phyloP scores from a whole-genome alignment of 2,113 vertebrate species.

The Herpetotheres cachinnans region DNA sequence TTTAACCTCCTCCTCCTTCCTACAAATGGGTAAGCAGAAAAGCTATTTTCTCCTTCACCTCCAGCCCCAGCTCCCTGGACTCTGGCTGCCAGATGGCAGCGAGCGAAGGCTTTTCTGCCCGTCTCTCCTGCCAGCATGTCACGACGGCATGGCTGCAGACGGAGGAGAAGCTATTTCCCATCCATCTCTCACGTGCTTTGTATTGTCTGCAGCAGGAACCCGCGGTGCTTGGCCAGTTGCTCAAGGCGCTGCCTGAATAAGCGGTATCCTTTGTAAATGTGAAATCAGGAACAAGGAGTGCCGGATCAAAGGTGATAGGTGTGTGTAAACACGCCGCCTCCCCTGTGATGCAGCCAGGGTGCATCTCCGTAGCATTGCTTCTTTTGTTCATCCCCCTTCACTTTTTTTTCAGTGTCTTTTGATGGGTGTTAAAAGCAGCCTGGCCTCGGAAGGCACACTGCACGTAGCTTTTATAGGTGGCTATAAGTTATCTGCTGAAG shows the following conservation, averaged over 20 bases:
- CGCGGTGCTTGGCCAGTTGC: neutral
- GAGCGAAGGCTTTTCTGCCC: neutral
- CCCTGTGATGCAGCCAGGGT: neutral
- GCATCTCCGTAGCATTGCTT: fast-evolving
- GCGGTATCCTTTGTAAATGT: neutral
- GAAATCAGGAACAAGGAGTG: neutral
- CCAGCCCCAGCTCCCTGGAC: neutral
- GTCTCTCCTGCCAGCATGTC: neutral
- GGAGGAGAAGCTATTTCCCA: neutral
- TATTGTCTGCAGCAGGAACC: neutral
- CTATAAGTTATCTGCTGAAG: neutral
- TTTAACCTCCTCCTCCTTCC: neutral
- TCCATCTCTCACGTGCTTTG: neutral
- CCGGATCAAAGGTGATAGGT: fast-evolving
- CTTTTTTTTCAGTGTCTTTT: neutral
- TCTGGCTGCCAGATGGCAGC: conserved; percentile 36
- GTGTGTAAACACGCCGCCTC: fast-evolving
- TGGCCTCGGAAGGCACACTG: neutral
- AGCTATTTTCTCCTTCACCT: neutral
- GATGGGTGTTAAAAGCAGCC: neutral
- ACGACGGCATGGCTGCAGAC: fast-evolving
- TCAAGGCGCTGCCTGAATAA: neutral
- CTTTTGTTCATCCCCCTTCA: neutral
- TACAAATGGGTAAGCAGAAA: neutral
- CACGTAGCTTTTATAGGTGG: neutral